phyloP scores from a whole-genome alignment of 2,888 invertebrate genomes.

The Melanargia galathea region DNA sequence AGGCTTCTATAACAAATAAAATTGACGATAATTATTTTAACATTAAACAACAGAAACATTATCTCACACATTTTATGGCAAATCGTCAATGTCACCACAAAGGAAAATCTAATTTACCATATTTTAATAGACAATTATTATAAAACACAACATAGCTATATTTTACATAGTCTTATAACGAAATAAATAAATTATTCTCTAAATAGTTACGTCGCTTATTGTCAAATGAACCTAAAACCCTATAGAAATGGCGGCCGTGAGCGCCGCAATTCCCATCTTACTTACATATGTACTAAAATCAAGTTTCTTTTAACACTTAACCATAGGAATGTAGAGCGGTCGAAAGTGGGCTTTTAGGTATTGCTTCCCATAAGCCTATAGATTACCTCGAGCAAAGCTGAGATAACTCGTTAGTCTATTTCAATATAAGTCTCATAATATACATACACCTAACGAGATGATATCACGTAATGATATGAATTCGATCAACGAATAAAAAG shows the following conservation, averaged over 20 bases:
- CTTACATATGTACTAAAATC: constrained; percentile 64
- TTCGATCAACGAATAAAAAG: constrained; percentile 46
- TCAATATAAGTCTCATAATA: constrained; percentile 24
- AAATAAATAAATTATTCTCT: constrained; percentile 80
- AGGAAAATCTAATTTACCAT: constrained; percentile 61
- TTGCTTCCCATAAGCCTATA: constrained; percentile 10
- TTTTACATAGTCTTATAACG: constrained; percentile 78
- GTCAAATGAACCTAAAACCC: constrained; percentile 73
- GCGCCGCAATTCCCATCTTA: constrained; percentile 59
- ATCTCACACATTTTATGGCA: constrained; percentile 79
- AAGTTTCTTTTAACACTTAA: constrained; percentile 51
- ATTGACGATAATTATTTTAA: constrained; percentile 57
- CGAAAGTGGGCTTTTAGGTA: neutral
- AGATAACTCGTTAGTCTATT: constrained; percentile 6
- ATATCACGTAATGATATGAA: constrained; percentile 63
- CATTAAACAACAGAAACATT: constrained; percentile 71
- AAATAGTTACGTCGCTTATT: constrained; percentile 74
- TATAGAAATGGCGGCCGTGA: constrained; percentile 42
- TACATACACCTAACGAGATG: constrained; percentile 35
- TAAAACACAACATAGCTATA: constrained; percentile 79
- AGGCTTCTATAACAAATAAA: constrained; percentile 52
- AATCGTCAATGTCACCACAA: constrained; percentile 69
- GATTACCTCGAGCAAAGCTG: constrained; percentile 4
- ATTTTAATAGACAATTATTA: constrained; percentile 71
- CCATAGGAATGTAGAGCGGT: constrained; percentile 47